These are phyloP conservation scores for Sanderia malayensis DNA, from an alignment of 30 jellyfish, hydroid and myxozoan genomes.

Conservation along the genomic window DNA sequence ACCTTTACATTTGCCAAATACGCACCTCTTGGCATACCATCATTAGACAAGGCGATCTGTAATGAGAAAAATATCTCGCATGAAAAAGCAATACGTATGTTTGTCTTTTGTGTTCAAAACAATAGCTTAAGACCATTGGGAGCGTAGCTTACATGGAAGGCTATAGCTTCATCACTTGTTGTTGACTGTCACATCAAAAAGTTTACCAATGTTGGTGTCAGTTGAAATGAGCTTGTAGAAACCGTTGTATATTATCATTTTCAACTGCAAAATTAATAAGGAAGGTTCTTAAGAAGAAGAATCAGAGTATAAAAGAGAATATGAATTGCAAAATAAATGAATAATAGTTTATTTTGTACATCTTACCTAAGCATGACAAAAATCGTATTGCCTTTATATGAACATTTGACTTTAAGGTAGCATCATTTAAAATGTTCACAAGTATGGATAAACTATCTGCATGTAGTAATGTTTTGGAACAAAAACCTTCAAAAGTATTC, in stretches of 20 bases:
- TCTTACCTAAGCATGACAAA: constrained; percentile 32
- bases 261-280: constrained; percentile 40
- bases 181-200: constrained; percentile 46
- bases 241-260: constrained; percentile 49
- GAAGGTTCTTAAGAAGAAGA: no score
- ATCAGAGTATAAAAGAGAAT: no score
- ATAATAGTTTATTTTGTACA: no score
- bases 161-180: constrained; percentile 39
- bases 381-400: constrained; percentile 18
- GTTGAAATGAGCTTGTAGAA: constrained; percentile 72
- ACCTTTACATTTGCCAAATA: no score
- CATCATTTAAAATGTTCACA: constrained; percentile 45
- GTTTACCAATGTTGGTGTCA: constrained; percentile 56
- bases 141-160: constrained; percentile 43
- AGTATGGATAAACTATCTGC: constrained; percentile 45
- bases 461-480: constrained; percentile 25
- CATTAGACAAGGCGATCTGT: no score
- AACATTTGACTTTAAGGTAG: constrained; percentile 17
- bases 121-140: no score
- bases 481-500: constrained; percentile 6
- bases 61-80: no score
- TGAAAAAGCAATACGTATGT: no score
- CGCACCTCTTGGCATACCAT: no score
- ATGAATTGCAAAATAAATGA: no score
- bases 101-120: neutral